A percentile compares a stretch with the other conserved stretches of the same genome.
phyloP scores from a whole-genome alignment of 2,888 invertebrate genomes.

The Xanthostigma xanthostigma region DNA sequence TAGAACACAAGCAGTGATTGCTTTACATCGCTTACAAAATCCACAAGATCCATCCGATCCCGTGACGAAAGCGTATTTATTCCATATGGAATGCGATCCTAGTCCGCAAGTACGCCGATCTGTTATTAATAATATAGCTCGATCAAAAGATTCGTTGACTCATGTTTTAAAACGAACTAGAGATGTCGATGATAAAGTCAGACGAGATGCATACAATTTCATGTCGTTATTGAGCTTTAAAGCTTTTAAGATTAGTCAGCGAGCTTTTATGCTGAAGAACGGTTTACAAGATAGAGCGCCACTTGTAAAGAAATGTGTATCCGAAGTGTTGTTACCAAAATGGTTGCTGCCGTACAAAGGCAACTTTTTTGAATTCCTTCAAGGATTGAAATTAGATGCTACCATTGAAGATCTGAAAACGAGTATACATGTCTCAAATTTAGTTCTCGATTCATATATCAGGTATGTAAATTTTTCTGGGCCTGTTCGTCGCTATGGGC shows the following conservation, averaged over 20 bases:
- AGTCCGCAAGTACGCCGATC: slow-evolving; percentile 40
- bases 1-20: slow-evolving; percentile 62
- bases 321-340: slow-evolving; percentile 42
- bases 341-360: slow-evolving; percentile 63
- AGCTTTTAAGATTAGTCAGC: slow-evolving; percentile 44
- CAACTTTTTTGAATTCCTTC: slow-evolving; percentile 54
- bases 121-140: slow-evolving; percentile 57
- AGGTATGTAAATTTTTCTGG: slow-evolving; percentile 25
- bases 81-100: slow-evolving; percentile 59
- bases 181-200: slow-evolving; percentile 64
- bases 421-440: slow-evolving; percentile 36
- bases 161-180: slow-evolving; percentile 55
- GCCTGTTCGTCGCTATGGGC: no score
- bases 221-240: slow-evolving; percentile 29
- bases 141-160: slow-evolving; percentile 52
- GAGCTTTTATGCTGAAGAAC: slow-evolving; percentile 41
- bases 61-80: slow-evolving; percentile 55
- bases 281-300: slow-evolving; percentile 48
- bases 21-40: slow-evolving; percentile 66
- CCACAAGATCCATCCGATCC: slow-evolving; percentile 59
- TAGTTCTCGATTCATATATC: slow-evolving; percentile 38
- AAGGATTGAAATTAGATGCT: slow-evolving; percentile 58
- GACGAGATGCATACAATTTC: slow-evolving; percentile 36
- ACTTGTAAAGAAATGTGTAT: slow-evolving; percentile 30
- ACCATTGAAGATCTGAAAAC: slow-evolving; percentile 44